Percentiles rank a stretch among this genome's conserved stretches.
These are phyloP conservation scores for Oxygymnocypris stewartii DNA, from an alignment of 2,113 vertebrate species.

Conservation along the genomic window DNA sequence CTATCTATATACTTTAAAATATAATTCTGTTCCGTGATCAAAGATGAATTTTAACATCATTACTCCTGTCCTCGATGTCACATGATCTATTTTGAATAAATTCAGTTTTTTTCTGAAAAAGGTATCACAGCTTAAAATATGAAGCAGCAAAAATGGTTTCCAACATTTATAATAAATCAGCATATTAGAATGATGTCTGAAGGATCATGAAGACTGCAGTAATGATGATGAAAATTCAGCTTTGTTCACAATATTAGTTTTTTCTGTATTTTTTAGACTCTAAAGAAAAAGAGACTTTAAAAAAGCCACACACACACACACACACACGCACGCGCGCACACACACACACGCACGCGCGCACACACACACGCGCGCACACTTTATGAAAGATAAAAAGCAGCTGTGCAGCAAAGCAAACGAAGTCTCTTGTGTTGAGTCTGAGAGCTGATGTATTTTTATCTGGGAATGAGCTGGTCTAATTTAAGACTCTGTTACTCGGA, in stretches of 20 bases:
- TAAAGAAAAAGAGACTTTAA: too few relatives aligned
- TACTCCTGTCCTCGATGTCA: not conserved
- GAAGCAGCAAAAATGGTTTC: too few relatives aligned
- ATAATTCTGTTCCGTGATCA: not conserved
- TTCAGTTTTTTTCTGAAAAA: too few relatives aligned
- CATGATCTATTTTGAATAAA: not conserved
- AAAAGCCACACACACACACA: too few relatives aligned
- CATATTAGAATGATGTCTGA: not conserved
- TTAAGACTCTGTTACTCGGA: slow-evolving; percentile 25
- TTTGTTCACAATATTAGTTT: not conserved
- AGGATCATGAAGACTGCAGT: not conserved
- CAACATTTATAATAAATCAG: not conserved
- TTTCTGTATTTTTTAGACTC: too few relatives aligned
- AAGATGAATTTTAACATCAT: not conserved
- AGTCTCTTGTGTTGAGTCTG: not conserved
- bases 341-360: too few relatives aligned
- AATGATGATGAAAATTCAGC: not conserved
- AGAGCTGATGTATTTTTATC: slow-evolving; percentile 38
- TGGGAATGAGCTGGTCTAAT: slow-evolving; percentile 49
- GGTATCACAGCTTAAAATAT: too few relatives aligned
- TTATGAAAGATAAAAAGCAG: not conserved
- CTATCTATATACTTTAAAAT: not conserved
- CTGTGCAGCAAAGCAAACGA: not conserved
- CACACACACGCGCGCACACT: too few relatives aligned
- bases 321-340: too few relatives aligned